A percentile compares a stretch with the other conserved stretches of the same genome.
These are phyloP conservation scores for Emydura subglobosa DNA, from an alignment of 2,113 vertebrate species.

Conservation along the genomic window DNA sequence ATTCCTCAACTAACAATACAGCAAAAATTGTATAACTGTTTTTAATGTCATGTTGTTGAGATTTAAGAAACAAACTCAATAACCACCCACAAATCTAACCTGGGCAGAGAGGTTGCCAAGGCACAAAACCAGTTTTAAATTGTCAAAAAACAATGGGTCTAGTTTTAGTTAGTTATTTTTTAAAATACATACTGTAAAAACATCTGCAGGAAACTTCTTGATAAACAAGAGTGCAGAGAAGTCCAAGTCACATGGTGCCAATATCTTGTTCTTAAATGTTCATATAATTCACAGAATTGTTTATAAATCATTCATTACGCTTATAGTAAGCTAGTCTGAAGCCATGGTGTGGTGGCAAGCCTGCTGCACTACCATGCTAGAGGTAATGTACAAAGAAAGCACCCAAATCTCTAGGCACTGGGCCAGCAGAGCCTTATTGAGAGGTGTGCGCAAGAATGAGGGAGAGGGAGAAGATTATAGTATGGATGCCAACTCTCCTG, in stretches of 20 bases:
- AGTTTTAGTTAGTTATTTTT: background rate
- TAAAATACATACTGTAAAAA: background rate
- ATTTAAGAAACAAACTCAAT: background rate
- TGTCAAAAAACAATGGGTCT: slow-evolving; percentile 29
- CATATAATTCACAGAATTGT: slow-evolving; percentile 51
- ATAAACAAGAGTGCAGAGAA: slow-evolving; percentile 49
- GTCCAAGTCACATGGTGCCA: slow-evolving; percentile 15
- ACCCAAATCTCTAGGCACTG: slow-evolving; percentile 19
- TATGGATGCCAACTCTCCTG: background rate
- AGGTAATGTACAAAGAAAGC: slow-evolving; percentile 19
- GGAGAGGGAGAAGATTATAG: background rate
- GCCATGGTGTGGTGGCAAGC: background rate
- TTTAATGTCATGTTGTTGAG: background rate
- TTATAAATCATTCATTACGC: background rate
- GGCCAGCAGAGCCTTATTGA: slow-evolving; percentile 1
- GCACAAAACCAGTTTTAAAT: slow-evolving; percentile 65
- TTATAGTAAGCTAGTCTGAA: slow-evolving; percentile 9
- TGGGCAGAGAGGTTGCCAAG: slow-evolving; percentile 57
- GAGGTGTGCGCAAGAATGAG: background rate
- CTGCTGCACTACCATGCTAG: background rate
- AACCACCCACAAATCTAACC: background rate
- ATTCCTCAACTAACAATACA: background rate
- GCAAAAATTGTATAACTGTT: background rate
- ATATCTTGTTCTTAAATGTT: slow-evolving; percentile 19
- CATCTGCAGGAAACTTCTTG: slow-evolving; percentile 11